These are phyloP conservation scores for Drosophila tani DNA, from an alignment of 1,140 invertebrate genomes.

Conservation along the genomic window DNA sequence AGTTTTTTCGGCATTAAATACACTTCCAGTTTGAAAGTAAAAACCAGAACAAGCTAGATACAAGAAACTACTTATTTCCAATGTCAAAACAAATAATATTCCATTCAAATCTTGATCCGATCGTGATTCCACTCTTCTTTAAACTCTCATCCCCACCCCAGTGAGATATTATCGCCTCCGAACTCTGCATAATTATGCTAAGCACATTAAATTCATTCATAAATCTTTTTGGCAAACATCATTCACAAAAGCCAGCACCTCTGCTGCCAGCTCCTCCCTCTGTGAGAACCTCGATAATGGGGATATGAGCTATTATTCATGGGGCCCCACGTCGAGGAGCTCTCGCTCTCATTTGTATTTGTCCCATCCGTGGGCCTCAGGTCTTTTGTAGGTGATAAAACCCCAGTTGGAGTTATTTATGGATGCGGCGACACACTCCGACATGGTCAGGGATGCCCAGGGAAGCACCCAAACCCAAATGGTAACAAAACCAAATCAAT, in stretches of 20 bases:
- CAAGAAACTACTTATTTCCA: not conserved
- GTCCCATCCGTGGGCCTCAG: constrained; percentile 21
- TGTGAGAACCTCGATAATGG: constrained; percentile 45
- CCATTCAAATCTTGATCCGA: constrained; percentile 12
- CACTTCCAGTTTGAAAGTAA: not conserved
- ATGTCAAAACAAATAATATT: not conserved
- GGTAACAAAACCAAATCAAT: constrained; percentile 72
- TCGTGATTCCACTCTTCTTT: not conserved
- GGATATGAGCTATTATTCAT: constrained; percentile 71
- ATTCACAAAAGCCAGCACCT: constrained; percentile 23
- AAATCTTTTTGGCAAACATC: constrained; percentile 64
- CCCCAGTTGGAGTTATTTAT: constrained; percentile 72
- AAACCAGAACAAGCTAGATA: not conserved
- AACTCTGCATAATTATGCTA: constrained; percentile 70
- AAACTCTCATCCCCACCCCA: not conserved
- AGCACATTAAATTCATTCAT: constrained; percentile 70
- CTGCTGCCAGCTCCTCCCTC: not conserved
- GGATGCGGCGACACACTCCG: constrained; percentile 22
- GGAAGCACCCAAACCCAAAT: constrained; percentile 14
- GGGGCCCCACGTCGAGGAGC: constrained; percentile 29
- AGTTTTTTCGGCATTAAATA: no score
- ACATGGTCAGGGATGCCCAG: constrained; percentile 24
- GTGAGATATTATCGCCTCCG: constrained; percentile 42
- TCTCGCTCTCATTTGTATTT: constrained; percentile 68
- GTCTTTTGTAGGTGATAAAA: constrained; percentile 78